phyloP scores from a whole-genome alignment of 2,888 invertebrate genomes.

The Caenorhabditis sp. region DNA sequence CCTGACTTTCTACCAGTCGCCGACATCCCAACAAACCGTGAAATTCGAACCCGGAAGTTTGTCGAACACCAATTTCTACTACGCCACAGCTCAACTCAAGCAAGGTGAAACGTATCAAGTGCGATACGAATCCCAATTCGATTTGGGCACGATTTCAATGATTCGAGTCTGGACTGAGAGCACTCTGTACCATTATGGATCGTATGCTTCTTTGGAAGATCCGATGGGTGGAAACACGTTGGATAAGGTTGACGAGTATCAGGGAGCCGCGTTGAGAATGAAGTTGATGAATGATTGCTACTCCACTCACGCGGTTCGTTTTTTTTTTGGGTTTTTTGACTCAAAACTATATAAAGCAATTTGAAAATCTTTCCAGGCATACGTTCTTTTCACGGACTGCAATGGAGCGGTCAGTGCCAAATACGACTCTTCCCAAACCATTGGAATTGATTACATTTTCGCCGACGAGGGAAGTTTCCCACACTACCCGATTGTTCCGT shows the following conservation, averaged over 20 bases:
- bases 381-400: constrained; percentile 43
- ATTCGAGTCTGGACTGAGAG: constrained; percentile 43
- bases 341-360: neutral
- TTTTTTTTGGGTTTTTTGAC: too few relatives aligned
- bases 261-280: constrained; percentile 49
- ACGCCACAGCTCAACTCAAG: constrained; percentile 25
- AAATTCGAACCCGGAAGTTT: constrained; percentile 16
- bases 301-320: constrained; percentile 27
- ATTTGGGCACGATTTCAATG: neutral
- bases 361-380: constrained; percentile 8
- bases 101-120: constrained; percentile 13
- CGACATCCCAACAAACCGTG: neutral
- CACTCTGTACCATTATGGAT: constrained; percentile 43
- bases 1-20: constrained; percentile 13
- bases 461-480: constrained; percentile 55
- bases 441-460: constrained; percentile 38
- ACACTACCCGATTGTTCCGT: constrained; percentile 49
- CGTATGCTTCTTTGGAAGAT: constrained; percentile 39
- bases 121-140: neutral
- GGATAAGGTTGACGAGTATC: constrained; percentile 32
- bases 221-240: constrained; percentile 41
- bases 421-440: constrained; percentile 43
- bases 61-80: constrained; percentile 38
- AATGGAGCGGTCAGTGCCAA: constrained; percentile 39
- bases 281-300: constrained; percentile 55